Conservation (phyloP, 2,888 invertebrate species). For the Metellina segmentata region DNA sequence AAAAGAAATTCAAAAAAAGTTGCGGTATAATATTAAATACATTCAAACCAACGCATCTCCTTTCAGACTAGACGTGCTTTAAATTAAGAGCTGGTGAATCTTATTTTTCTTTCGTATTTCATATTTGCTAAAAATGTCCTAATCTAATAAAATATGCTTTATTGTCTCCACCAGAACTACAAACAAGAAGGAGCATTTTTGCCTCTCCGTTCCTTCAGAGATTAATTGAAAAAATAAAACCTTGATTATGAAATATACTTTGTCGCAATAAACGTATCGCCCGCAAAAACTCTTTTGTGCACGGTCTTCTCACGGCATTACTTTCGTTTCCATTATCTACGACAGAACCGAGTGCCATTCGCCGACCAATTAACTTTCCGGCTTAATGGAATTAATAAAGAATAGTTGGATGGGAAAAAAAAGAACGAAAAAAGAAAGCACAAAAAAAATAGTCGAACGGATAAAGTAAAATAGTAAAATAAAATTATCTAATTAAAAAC, state of each 20-base stretch:
- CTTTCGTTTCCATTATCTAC: constrained; percentile 43
- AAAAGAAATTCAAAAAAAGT: too few relatives aligned
- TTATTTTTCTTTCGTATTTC: too few relatives aligned
- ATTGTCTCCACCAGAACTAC: background rate
- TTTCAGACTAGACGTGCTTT: too few relatives aligned
- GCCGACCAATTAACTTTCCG: constrained; percentile 61
- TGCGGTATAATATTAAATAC: too few relatives aligned
- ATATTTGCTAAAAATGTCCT: background rate
- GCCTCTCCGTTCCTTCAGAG: background rate
- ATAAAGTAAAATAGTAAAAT: constrained; percentile 37
- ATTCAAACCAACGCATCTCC: too few relatives aligned
- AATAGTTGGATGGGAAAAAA: constrained; percentile 30
- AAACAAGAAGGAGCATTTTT: background rate
- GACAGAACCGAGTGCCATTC: constrained; percentile 30
- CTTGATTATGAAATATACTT: background rate
- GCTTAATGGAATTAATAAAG: constrained; percentile 73
- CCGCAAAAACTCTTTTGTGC: background rate
- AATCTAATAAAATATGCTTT: background rate
- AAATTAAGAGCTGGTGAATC: too few relatives aligned
- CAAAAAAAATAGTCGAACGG: constrained; percentile 41
- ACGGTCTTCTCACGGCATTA: too few relatives aligned
- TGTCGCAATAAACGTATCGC: background rate
- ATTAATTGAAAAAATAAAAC: background rate
- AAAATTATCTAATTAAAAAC: constrained; percentile 58
- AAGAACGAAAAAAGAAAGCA: background rate